Percentiles rank a stretch among this genome's conserved stretches.
These are phyloP conservation scores for Decapterus maruadsi DNA, from an alignment of 2,797 vertebrate species.

Conservation along the genomic window DNA sequence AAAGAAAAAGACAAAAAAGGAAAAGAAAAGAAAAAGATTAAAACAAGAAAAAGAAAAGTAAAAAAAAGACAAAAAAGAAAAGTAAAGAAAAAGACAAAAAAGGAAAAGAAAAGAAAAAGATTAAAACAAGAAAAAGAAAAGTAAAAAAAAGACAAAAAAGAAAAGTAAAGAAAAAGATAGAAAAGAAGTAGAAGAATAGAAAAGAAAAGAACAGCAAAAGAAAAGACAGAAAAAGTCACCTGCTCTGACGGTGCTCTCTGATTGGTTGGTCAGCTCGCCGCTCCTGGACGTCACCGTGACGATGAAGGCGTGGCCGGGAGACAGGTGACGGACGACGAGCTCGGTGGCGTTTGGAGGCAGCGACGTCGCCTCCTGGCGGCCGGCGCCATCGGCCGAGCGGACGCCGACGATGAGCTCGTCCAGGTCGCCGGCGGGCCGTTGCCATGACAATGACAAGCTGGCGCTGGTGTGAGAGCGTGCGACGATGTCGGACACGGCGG, in stretches of 20 bases:
- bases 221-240: slow-evolving; percentile 73
- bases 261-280: slow-evolving; percentile 84
- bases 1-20: no score
- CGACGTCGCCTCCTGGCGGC: slow-evolving; percentile 69
- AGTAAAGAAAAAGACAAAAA: no score
- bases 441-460: slow-evolving; percentile 75
- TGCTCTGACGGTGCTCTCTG: slow-evolving; percentile 80
- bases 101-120: no score
- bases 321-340: slow-evolving; percentile 83
- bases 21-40: no score
- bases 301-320: slow-evolving; percentile 87
- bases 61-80: no score
- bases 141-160: no score
- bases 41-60: no score
- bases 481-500: slow-evolving; percentile 67
- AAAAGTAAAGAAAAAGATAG: no score
- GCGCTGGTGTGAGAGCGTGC: slow-evolving; percentile 28
- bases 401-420: slow-evolving; percentile 73
- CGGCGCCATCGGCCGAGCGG: slow-evolving; percentile 72
- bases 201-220: no score
- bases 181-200: no score
- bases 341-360: slow-evolving; percentile 76
- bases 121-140: no score
- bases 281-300: slow-evolving; percentile 85
- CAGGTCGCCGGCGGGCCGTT: slow-evolving; percentile 71